Base-by-base conservation (phyloP, 2,888 invertebrate species). In the Vandiemenella viatica region DNA sequence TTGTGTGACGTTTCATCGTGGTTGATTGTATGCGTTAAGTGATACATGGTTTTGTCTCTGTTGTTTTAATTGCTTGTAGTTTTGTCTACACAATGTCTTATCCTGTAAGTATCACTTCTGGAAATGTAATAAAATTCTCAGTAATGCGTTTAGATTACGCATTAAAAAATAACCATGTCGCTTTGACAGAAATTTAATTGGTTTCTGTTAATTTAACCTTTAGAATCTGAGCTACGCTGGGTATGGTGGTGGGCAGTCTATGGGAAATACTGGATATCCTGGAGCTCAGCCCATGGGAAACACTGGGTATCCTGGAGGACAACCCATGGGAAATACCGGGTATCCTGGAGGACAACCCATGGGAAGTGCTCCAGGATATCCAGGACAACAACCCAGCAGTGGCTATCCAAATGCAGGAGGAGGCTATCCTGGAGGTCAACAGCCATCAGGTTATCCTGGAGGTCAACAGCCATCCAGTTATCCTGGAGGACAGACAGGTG, bases 401-500 rank as follows among this genome's bases (percentile, higher is more conserved):
- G 49, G 49, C 15, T 45, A 49, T 23, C 45, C 49, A 26, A 40
- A 40, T 3, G 48, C 49, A 16, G 47, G 45, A 26, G 44, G 48
- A 4, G 48, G 48, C 16, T 43, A 48, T 32, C 37, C 48, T 22
- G 43, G 43, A 2, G n/a, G n/a, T n/a, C n/a, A n/a, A n/a, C 38
- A 40, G 10, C 43, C 5, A 17, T 18, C 19, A 1, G 49, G 49
- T 10, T 45, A 49, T 26, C 41, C 49, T 19, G 44, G 45, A 1
- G 22, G 8, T 13, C 49, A 49, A 13, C 23, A 37, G 4, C 32
- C 44, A n/a, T 49, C 54, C 5, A 50, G 51, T 13, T 50, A 53
- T 22, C 53, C 54, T n/a, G 55, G 55, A 7, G 50, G 45, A 5
- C 48, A 48, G 17, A 46, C 38, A 13, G 47, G 61, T 59, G 53